phyloP scores from a whole-genome alignment of 2,113 vertebrate species.

The Baryphthengus martii region DNA sequence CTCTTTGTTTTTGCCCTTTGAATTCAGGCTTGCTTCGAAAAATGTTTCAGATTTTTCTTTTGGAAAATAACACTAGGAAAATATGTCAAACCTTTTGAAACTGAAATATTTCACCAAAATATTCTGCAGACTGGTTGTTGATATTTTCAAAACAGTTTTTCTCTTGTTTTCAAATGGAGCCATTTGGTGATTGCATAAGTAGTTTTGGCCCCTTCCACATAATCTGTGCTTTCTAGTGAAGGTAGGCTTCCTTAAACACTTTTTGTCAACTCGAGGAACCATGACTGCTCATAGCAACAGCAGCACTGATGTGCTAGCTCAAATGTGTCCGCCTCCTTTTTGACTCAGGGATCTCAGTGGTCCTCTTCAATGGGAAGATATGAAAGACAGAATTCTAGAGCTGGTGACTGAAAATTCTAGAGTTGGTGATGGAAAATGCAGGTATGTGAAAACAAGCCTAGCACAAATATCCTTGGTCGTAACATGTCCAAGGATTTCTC shows the following conservation, averaged over 20 bases:
- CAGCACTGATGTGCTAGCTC: not conserved
- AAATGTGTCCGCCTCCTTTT: not conserved
- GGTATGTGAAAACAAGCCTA: not conserved
- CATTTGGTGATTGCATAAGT: not conserved
- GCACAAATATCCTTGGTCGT: not conserved
- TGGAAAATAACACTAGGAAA: not conserved
- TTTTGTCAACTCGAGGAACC: not conserved
- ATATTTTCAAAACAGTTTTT: constrained; percentile 1
- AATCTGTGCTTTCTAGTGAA: not conserved
- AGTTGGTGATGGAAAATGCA: not conserved
- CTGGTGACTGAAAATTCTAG: not conserved
- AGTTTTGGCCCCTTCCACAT: not conserved
- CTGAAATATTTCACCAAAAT: not conserved
- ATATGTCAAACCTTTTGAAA: constrained; percentile 21
- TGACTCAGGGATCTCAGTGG: not conserved
- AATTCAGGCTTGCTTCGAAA: not conserved
- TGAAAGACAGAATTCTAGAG: not conserved
- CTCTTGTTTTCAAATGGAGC: not conserved
- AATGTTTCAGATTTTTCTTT: not conserved
- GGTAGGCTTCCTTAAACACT: not conserved
- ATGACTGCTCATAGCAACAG: not conserved
- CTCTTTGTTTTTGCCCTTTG: not conserved
- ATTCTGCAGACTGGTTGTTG: not conserved
- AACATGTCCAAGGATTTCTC: not conserved
- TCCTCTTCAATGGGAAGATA: not conserved